A percentile compares a stretch with the other conserved stretches of the same genome.
Evolutionary conservation across 2,797 vertebrate species (phyloP).

Genomic region (Gallinago solitaria): DNA sequence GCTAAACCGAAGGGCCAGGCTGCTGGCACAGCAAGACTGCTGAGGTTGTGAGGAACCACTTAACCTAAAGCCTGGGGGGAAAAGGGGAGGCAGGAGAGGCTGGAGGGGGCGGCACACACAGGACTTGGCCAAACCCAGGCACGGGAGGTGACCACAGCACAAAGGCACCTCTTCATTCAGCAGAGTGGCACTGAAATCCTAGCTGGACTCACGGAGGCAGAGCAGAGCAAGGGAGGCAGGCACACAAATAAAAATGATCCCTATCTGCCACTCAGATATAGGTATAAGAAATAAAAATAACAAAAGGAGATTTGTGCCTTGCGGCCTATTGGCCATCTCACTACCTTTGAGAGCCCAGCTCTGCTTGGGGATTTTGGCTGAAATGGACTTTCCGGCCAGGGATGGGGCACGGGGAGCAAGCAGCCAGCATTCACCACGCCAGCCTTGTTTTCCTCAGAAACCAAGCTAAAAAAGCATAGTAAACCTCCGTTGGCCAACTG

Average conservation of each 20-base stretch:
- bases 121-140: fast-evolving
- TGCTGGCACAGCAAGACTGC: not conserved
- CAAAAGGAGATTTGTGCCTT: not conserved
- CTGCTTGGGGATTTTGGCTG: not conserved
- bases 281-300: not conserved
- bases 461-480: not conserved
- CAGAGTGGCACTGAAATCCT: fast-evolving
- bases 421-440: not conserved
- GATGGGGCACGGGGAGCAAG: not conserved
- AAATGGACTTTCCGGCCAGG: not conserved
- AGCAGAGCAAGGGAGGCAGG: not conserved
- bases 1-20: not conserved
- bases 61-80: fast-evolving
- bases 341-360: not conserved
- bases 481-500: not conserved
- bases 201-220: not conserved
- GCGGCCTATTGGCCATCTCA: not conserved
- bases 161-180: not conserved
- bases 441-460: not conserved
- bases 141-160: not conserved
- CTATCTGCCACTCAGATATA: fast-evolving
- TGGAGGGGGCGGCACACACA: not conserved
- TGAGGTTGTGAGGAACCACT: not conserved
- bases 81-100: not conserved
- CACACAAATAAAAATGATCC: fast-evolving